Percentiles rank a stretch among this genome's conserved stretches.
These are phyloP conservation scores for Xanthostigma xanthostigma DNA, from an alignment of 2,888 invertebrate genomes.

Conservation along the genomic window DNA sequence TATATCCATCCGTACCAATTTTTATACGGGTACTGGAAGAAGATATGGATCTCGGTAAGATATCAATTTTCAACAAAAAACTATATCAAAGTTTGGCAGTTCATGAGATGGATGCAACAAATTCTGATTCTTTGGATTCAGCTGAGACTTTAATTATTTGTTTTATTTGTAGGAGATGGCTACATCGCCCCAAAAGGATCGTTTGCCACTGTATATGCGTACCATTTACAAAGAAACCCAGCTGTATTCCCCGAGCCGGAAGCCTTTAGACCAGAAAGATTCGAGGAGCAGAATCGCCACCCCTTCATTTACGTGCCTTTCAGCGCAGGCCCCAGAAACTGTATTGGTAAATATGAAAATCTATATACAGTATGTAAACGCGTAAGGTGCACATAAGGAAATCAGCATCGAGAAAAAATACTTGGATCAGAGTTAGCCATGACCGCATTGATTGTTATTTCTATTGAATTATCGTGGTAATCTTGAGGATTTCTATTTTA, in stretches of 20 bases:
- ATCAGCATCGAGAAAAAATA: too few relatives aligned
- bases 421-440: too few relatives aligned
- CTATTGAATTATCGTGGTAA: too few relatives aligned
- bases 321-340: conserved; percentile 22
- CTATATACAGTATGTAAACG: too few relatives aligned
- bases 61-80: background rate
- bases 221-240: conserved; percentile 17
- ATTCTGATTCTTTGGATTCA: too few relatives aligned
- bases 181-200: conserved; percentile 15
- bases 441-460: too few relatives aligned
- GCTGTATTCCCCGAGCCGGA: conserved; percentile 20
- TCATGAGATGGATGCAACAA: too few relatives aligned
- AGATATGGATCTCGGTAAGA: conserved; percentile 22
- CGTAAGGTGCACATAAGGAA: too few relatives aligned
- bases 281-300: conserved; percentile 19
- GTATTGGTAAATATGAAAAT: conserved; percentile 16
- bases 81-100: background rate
- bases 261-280: conserved; percentile 23
- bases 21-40: conserved; percentile 28
- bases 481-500: too few relatives aligned
- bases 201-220: conserved; percentile 11
- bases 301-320: conserved; percentile 22
- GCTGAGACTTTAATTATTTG: too few relatives aligned
- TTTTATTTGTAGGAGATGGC: conserved; percentile 11
- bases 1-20: conserved; percentile 37